Conservation (phyloP, 2,888 invertebrate genomes). For the Amphiduros pacificus region DNA sequence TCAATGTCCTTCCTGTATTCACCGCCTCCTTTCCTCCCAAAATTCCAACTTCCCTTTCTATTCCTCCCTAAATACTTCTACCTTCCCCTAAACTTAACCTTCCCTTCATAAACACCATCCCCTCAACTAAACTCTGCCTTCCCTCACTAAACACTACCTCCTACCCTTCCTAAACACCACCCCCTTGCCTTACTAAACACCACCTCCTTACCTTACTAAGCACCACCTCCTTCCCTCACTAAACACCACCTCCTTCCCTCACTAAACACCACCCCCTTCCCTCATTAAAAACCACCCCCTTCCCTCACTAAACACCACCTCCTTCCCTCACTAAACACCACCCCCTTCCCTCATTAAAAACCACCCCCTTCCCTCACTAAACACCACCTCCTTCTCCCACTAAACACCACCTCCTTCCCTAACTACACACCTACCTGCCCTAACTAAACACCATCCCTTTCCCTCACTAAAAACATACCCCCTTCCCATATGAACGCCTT, state of each 20-base stretch:
- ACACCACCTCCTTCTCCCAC: not conserved
- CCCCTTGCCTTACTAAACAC: not conserved
- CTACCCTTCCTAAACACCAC: not conserved
- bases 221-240: not conserved
- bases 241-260: not conserved
- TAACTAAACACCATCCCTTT: not conserved
- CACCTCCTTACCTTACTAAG: not conserved
- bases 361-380: not conserved
- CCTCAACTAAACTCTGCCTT: no score
- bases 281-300: not conserved
- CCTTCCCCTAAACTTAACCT: no score
- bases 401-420: not conserved
- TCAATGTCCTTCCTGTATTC: no score
- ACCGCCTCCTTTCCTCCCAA: no score
- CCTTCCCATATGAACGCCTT: no score
- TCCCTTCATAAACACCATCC: no score
- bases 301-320: not conserved
- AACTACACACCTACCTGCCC: not conserved
- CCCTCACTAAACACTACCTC: not conserved
- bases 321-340: not conserved
- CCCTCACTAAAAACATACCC: no score
- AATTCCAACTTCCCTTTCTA: no score
- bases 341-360: not conserved
- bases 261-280: not conserved
- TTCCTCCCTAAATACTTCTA: no score